These are phyloP conservation scores for Oxygymnocypris stewartii DNA, from an alignment of 2,113 vertebrate genomes.

Conservation along the genomic window DNA sequence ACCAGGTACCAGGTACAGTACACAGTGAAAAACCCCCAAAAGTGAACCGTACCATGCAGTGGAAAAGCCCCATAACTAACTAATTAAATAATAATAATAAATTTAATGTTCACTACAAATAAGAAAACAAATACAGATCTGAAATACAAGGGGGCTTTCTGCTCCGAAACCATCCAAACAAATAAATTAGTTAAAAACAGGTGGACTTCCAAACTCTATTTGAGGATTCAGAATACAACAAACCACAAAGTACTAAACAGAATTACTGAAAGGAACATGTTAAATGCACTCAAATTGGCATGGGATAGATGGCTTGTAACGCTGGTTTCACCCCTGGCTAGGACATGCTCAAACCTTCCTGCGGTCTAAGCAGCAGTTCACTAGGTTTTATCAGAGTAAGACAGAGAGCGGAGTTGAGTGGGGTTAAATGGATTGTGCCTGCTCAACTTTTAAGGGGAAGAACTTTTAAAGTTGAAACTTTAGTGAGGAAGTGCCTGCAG, in stretches of 20 bases:
- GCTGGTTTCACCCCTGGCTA: background rate
- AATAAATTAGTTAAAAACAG: background rate
- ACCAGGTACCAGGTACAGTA: too few relatives aligned
- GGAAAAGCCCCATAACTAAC: too few relatives aligned
- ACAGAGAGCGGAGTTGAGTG: constrained; percentile 32
- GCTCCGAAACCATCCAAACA: too few relatives aligned
- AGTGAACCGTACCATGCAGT: too few relatives aligned
- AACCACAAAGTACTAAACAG: background rate
- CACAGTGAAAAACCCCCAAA: too few relatives aligned
- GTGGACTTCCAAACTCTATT: background rate
- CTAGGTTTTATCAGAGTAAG: background rate
- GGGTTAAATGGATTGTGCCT: constrained; percentile 66
- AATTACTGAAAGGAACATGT: background rate
- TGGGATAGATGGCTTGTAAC: background rate
- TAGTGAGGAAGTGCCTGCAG: constrained; percentile 27
- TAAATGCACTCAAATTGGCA: background rate
- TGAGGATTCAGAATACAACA: background rate
- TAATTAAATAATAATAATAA: too few relatives aligned
- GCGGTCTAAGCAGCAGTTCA: background rate
- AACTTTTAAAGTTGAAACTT: constrained; percentile 50
- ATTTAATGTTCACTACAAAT: too few relatives aligned
- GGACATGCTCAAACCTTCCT: background rate
- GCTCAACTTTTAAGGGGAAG: constrained; percentile 58
- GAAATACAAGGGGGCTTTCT: too few relatives aligned
- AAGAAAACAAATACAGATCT: too few relatives aligned